Evolutionary conservation across 2,888 invertebrate genomes (phyloP).

Genomic region (Oxytorus armatus): DNA sequence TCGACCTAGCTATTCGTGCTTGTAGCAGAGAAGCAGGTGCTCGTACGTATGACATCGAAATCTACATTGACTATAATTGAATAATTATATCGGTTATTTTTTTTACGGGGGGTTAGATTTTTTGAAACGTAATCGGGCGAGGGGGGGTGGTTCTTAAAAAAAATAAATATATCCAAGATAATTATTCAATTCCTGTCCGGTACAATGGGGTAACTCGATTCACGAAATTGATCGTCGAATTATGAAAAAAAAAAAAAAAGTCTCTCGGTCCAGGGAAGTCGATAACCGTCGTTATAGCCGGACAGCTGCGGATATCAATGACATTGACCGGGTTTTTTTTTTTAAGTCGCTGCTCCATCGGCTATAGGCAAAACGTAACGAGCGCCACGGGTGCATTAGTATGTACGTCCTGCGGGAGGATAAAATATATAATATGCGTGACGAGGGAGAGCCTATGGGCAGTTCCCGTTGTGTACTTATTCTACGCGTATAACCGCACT

Average conservation of each 20-base stretch:
- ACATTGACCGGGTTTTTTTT: slow-evolving; percentile 49
- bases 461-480: slow-evolving; percentile 51
- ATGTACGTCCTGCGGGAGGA: slow-evolving; percentile 55
- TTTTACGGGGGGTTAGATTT: background rate
- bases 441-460: slow-evolving; percentile 51
- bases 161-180: slow-evolving; percentile 19
- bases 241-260: slow-evolving; percentile 31
- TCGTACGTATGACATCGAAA: background rate
- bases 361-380: slow-evolving; percentile 28
- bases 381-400: slow-evolving; percentile 40
- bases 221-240: slow-evolving; percentile 40
- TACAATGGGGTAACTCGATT: slow-evolving; percentile 19
- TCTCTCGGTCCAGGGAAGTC: slow-evolving; percentile 53
- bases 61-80: background rate
- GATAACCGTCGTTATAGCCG: slow-evolving; percentile 58
- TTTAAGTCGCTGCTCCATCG: slow-evolving; percentile 50
- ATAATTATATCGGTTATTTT: slow-evolving; percentile 15
- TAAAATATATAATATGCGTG: slow-evolving; percentile 63
- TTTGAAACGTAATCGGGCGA: background rate
- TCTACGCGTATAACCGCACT: slow-evolving; percentile 64
- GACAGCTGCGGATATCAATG: slow-evolving; percentile 69
- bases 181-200: slow-evolving; percentile 30
- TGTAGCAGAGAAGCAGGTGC: slow-evolving; percentile 26
- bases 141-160: background rate
- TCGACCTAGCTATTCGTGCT: background rate